Base-by-base conservation (phyloP, 2,113 vertebrate genomes). In the Perognathus longimembris region DNA sequence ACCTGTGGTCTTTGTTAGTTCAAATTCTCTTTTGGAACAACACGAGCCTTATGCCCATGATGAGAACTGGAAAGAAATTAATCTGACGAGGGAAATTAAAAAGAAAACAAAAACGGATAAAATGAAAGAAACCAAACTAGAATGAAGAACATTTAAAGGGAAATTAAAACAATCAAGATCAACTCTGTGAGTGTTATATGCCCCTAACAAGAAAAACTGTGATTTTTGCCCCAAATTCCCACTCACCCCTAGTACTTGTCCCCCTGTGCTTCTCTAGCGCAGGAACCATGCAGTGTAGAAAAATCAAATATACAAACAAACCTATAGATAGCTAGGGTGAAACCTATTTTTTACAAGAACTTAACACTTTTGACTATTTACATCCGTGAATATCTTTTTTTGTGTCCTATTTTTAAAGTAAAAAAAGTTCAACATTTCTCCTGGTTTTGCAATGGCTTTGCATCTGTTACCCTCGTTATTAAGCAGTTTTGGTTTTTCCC, bases 271-370 rank as follows among this genome's bases (percentile, higher is more conserved):
- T 98, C 98, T 98, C 97, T 96, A 97, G 90, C 96, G 97, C 97
- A 97, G 97, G 98, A 98, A 98, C 98, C 97, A 98, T 98, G 98
- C 98, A 98, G 96, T 95, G 97, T 98, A 98, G 97, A 98, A 98
- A 98, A 98, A 98, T 97, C 97, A 98, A 98, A 98, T 98, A 98
- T 98, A 98, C 98, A 98, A 98, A 98, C 98, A 97, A 97, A 98
- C 97, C 97, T 98, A 97, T 97, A 95, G 89, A 96, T 96, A 97
- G 97, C 98, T 98, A 98, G 97, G 97, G 95, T 94, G 98, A 98
- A 98, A 98, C 97, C 97, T 98, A 98, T 97, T 97, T n/a, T 97
- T 94, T 96, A 97, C 97, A 98, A 98, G 97, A 98, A 98, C 97
- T 96, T 20, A 28, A 97, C 97, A 97, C 96, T 95, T 94, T 95